Base-by-base conservation (phyloP, 2,888 invertebrate genomes). In the Belgica antarctica region DNA sequence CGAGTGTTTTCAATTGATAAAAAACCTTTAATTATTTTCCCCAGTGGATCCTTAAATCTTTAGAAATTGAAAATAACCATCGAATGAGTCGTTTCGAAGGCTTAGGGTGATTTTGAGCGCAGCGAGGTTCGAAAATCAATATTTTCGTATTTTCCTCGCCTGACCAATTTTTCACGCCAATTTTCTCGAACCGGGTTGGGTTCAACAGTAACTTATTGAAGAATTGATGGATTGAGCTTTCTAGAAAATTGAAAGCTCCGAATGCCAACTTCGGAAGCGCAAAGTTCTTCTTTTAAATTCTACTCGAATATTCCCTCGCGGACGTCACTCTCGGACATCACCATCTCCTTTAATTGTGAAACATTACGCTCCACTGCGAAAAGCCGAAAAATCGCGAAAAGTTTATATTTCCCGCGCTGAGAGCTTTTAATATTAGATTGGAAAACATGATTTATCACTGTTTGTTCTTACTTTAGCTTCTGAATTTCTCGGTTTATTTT, bases 361-460 rank as follows among this genome's bases (percentile, higher is more conserved):
- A 31, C 12, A 41, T 41, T 41, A n/a, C n/a, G 41, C 41, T 15
- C n/a, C 41, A 15, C 12, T n/a, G 15, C n/a, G 31, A 31, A 31
- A 31, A 10, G 41, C n/a, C n/a, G n/a, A n/a, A n/a, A n/a, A n/a
- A n/a, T n/a, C n/a, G n/a, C n/a, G n/a, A 59, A 59, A 59, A 59
- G 59, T 59, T 59, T 59, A 25, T 27, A 27, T 27, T 59, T 59
- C 25, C 59, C 17, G 22, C 52, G 12, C 22, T n/a, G 52, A 52
- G 41, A 41, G 41, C 41, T 41, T 41, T 41, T n/a, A 41, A 10
- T 41, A 41, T 41, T n/a, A 17, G 17, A 52, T 17, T 5, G 59
- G 7, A 8, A 12, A 52, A 52, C 17, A 59, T 59, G 59, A 59
- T 59, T 59, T 59, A 59, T 59, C 59, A 27, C 59, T 59, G 52